Base-by-base conservation (phyloP, 2,113 vertebrate genomes). In the Chloropsis hardwickii region DNA sequence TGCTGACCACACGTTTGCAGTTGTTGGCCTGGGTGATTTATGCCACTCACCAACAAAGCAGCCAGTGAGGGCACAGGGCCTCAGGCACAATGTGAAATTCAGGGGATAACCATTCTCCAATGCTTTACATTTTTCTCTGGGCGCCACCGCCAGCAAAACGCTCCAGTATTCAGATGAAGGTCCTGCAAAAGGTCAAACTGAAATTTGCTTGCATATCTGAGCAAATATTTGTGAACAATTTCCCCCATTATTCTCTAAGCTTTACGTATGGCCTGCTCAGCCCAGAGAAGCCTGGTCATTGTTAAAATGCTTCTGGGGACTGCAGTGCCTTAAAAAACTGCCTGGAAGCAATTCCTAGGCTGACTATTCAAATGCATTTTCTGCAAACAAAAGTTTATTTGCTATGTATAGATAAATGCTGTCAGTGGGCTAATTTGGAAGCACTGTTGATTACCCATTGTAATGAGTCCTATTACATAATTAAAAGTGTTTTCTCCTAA, bases 401-500 rank as follows among this genome's bases (percentile, higher is more conserved):
- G 92, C 97, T 97, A 72, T 96, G 84, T 97, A 91, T 93, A 96
- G 95, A 97, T 96, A 96, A 97, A 96, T 93, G 90, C 96, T 84
- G 94, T 94, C 92, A 72, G 88, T 92, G 95, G 97, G 94, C 95
- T 95, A 96, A 97, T 98, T 97, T 97, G 97, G 97, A 91, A 91
- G 94, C 95, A 84, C 93, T 96, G 96, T 97, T 98, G 98, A 98
- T 98, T 98, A 97, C 92, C 93, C 97, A 97, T 97, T 98, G 96
- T 98, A 98, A 98, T 97, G 95, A 98, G 94, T 72, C 81, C 95
- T 97, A 97, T 98, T 98, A 98, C 96, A 97, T 98, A 98, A 98
- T 98, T 98, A 98, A 98, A 97, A 98, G 88, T 97, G 93, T 98
- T 96, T 95, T 98, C 96, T 97, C 95, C 95, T 96, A 96, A 97